phyloP scores from a whole-genome alignment of 2,888 invertebrate genomes.

The Seira sanloemensis region DNA sequence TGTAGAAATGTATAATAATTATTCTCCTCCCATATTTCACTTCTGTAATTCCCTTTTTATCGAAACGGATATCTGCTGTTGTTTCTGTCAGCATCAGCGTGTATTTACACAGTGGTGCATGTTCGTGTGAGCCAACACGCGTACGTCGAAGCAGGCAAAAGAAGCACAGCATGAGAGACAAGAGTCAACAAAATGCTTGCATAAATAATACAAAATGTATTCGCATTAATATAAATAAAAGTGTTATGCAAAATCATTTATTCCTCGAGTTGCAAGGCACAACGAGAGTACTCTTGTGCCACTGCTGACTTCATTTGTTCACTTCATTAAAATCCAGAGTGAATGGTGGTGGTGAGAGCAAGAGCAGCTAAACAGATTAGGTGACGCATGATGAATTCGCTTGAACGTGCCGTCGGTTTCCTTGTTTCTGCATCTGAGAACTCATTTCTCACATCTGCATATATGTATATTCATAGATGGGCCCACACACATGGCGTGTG shows the following conservation, averaged over 20 bases:
- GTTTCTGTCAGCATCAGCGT: conserved; percentile 27
- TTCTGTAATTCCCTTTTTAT: conserved; percentile 32
- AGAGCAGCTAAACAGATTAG: too few species aligned
- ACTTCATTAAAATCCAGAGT: neutral
- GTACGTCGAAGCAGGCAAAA: neutral
- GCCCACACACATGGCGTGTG: too few species aligned
- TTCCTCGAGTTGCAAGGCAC: neutral
- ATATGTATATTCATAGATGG: too few species aligned
- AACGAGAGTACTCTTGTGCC: neutral
- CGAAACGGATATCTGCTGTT: conserved; percentile 35
- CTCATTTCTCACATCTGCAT: too few species aligned
- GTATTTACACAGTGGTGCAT: conserved; percentile 19
- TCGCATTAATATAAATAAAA: neutral
- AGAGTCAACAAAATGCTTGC: neutral
- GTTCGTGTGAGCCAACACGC: too few species aligned
- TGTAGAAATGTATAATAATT: conserved; percentile 30
- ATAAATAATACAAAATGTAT: neutral
- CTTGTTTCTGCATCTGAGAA: too few species aligned
- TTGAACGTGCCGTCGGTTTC: too few species aligned
- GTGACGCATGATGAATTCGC: too few species aligned
- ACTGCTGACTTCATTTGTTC: neutral
- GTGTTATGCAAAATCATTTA: neutral
- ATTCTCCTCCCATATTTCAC: conserved; percentile 42
- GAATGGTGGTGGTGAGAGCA: neutral
- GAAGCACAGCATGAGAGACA: neutral